Percentiles rank a stretch among this genome's conserved stretches.
phyloP scores from a whole-genome alignment of 2,797 vertebrate genomes.

The Hemitrygon akajei region DNA sequence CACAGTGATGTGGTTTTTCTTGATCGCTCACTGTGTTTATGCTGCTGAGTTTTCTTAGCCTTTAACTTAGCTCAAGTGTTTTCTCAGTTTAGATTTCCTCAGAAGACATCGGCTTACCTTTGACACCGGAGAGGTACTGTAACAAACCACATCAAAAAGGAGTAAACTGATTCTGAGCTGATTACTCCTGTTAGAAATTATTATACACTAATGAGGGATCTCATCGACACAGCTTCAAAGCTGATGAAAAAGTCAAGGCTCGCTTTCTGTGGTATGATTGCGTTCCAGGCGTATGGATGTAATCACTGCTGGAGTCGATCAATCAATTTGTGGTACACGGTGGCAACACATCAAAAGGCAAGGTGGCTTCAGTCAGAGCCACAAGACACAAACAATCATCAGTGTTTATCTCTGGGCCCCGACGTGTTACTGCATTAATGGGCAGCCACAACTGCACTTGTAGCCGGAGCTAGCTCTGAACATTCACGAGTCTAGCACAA shows the following conservation, averaged over 20 bases:
- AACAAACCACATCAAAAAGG: slow-evolving; percentile 20
- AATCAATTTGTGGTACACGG: neutral
- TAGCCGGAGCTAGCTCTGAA: neutral
- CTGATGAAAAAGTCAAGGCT: neutral
- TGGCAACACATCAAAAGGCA: neutral
- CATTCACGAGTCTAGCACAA: neutral
- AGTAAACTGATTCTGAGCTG: neutral
- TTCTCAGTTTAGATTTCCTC: neutral
- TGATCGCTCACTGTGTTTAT: neutral
- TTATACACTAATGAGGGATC: neutral
- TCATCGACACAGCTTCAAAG: neutral
- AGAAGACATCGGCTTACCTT: neutral
- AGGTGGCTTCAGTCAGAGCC: neutral
- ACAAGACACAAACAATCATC: neutral
- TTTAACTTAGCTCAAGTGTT: neutral
- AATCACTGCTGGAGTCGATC: neutral
- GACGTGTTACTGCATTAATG: neutral
- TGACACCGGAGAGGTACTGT: neutral
- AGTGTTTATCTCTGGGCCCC: no score
- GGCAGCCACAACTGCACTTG: no score
- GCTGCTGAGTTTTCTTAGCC: neutral
- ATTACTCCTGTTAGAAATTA: slow-evolving; percentile 1
- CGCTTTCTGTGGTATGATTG: neutral
- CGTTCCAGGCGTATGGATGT: neutral
- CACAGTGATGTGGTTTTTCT: neutral